phyloP scores from a whole-genome alignment of 1,140 invertebrate species.

The Zaprionus ghesquierei region DNA sequence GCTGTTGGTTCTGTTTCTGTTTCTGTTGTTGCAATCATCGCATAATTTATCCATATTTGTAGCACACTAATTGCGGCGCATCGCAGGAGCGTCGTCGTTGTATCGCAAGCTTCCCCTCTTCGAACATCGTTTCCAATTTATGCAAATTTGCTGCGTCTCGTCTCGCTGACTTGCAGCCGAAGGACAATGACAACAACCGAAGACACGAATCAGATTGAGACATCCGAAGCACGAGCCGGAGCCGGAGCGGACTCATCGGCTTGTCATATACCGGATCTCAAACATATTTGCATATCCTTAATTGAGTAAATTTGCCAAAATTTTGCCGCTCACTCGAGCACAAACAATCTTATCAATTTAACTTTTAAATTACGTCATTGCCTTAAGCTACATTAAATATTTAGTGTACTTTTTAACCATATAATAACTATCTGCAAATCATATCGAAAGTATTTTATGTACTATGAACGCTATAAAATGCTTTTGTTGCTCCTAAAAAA shows the following conservation, averaged over 20 bases:
- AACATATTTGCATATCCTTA: constrained; percentile 50
- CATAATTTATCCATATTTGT: constrained; percentile 41
- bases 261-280: constrained; percentile 12
- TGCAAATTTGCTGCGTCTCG: constrained; percentile 47
- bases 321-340: constrained; percentile 18
- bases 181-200: neutral
- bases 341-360: constrained; percentile 1
- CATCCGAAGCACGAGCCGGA: neutral
- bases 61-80: constrained; percentile 55
- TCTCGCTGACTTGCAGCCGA: constrained; percentile 15
- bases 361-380: neutral
- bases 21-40: constrained; percentile 1
- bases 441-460: neutral
- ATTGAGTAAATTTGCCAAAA: constrained; percentile 49
- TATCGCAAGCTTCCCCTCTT: constrained; percentile 12
- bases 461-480: neutral
- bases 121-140: constrained; percentile 41
- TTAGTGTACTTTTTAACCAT: no score
- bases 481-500: neutral
- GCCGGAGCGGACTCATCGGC: neutral
- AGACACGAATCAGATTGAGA: neutral
- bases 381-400: no score
- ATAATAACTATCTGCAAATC: neutral
- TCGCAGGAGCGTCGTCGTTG: neutral
- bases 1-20: no score